Evolutionary conservation across 2,888 invertebrate genomes (phyloP).

Genomic region (Mechanitis messenoides): DNA sequence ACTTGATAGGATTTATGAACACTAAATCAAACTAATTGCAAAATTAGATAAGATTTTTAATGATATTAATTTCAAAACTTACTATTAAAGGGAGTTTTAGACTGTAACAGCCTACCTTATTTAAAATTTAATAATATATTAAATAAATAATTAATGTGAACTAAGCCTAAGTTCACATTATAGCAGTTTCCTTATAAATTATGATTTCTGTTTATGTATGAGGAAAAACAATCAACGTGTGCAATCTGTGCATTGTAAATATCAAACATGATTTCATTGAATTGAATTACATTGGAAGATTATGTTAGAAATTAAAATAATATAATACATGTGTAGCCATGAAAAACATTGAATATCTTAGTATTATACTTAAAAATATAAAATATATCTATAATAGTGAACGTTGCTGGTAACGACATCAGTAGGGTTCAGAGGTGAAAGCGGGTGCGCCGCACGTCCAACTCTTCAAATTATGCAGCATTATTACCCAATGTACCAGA

Average conservation of each 20-base stretch:
- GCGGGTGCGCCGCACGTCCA: slow-evolving; percentile 13
- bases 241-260: too few relatives aligned
- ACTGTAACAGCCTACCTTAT: too few relatives aligned
- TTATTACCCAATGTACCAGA: slow-evolving; percentile 15
- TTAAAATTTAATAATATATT: too few relatives aligned
- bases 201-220: too few relatives aligned
- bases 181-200: too few relatives aligned
- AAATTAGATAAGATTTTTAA: slow-evolving; percentile 6
- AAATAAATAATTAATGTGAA: too few relatives aligned
- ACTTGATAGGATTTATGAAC: slow-evolving; percentile 29
- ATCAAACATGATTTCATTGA: too few relatives aligned
- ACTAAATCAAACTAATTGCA: slow-evolving; percentile 9
- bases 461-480: slow-evolving; percentile 19
- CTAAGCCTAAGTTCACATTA: too few relatives aligned
- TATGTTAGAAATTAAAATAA: too few relatives aligned
- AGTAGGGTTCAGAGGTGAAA: slow-evolving; percentile 18
- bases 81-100: background rate
- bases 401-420: background rate
- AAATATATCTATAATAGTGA: background rate
- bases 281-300: too few relatives aligned
- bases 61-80: background rate
- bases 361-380: background rate
- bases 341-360: background rate
- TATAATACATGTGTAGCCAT: too few relatives aligned
- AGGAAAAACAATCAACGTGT: too few relatives aligned